These are phyloP conservation scores for Pocillopora verrucosa DNA, from an alignment of 64 coral and sea anemone species.

Conservation along the genomic window DNA sequence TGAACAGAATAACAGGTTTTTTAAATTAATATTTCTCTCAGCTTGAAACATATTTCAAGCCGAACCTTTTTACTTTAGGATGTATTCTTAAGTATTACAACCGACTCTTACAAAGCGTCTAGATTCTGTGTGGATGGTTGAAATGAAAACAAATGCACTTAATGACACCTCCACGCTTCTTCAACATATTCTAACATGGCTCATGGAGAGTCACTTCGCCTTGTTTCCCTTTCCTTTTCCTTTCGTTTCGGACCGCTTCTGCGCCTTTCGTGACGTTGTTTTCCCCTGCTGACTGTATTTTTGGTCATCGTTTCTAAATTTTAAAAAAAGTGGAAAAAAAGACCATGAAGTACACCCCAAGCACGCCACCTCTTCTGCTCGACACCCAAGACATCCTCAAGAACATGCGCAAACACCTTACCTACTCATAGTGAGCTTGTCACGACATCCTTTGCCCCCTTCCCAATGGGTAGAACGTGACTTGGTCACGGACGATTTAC, in stretches of 20 bases:
- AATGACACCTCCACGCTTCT: too few species aligned
- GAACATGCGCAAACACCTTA: background rate
- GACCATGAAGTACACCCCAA: background rate
- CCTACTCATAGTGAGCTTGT: conserved; percentile 85
- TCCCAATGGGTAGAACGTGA: conserved; percentile 89
- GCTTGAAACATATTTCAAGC: too few species aligned
- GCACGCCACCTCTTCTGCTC: background rate
- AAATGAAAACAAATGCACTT: too few species aligned
- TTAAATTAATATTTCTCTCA: too few species aligned
- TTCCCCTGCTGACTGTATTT: conserved; percentile 44
- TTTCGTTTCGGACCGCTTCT: conserved; percentile 18
- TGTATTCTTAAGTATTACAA: too few species aligned
- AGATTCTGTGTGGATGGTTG: too few species aligned
- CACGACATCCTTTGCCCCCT: conserved; percentile 95
- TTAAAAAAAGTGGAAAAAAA: background rate
- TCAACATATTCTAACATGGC: too few species aligned
- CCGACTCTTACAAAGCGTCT: too few species aligned
- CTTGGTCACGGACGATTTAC: conserved; percentile 73
- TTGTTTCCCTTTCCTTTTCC: conserved; percentile 27
- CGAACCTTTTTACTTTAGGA: too few species aligned
- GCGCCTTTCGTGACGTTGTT: conserved; percentile 61
- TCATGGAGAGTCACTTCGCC: background rate
- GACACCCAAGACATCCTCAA: background rate
- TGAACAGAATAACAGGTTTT: too few species aligned
- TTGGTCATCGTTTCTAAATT: conserved; percentile 51